These are phyloP conservation scores for Salminus brasiliensis DNA, from an alignment of 2,113 vertebrate species.

Conservation along the genomic window DNA sequence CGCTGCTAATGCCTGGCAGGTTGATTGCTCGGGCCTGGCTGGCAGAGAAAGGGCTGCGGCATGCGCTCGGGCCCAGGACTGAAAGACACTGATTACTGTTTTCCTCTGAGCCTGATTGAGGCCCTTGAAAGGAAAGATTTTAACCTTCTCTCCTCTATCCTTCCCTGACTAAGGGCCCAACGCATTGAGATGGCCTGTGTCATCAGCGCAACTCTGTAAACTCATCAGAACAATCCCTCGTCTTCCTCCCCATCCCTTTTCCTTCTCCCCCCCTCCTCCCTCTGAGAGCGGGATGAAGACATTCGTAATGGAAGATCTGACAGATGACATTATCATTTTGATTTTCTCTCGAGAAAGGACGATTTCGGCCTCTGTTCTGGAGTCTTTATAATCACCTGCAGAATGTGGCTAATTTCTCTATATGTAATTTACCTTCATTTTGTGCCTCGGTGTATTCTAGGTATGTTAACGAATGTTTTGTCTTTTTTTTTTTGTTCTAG, in stretches of 20 bases:
- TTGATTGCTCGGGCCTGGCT: conserved; percentile 99
- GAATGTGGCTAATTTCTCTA: conserved; percentile 21
- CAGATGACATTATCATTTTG: conserved; percentile 99
- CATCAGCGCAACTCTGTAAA: conserved; percentile 99
- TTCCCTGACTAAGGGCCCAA: conserved; percentile 90
- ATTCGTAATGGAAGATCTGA: conserved; percentile 90
- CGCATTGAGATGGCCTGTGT: conserved; percentile 96
- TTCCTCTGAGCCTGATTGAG: conserved; percentile 99
- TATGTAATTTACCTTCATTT: not conserved
- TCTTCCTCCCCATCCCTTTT: conserved; percentile 1
- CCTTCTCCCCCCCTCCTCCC: conserved; percentile 47
- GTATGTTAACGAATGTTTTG: conserved; percentile 7
- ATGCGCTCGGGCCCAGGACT: conserved; percentile 90
- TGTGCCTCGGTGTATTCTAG: not conserved
- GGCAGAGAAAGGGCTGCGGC: conserved; percentile 95
- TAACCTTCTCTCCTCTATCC: conserved; percentile 95
- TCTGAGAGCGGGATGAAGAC: conserved; percentile 78
- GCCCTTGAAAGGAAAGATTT: conserved; percentile 99
- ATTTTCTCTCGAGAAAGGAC: conserved; percentile 93
- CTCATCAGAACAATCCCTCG: conserved; percentile 88
- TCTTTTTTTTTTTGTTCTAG: not conserved
- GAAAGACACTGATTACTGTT: conserved; percentile 99
- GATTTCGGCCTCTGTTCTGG: conserved; percentile 36
- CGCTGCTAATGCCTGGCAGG: conserved; percentile 99
- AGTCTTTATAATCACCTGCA: conserved; percentile 23